Base-by-base conservation (phyloP, 2,113 vertebrate species). In the Pachypanchax playfairii region DNA sequence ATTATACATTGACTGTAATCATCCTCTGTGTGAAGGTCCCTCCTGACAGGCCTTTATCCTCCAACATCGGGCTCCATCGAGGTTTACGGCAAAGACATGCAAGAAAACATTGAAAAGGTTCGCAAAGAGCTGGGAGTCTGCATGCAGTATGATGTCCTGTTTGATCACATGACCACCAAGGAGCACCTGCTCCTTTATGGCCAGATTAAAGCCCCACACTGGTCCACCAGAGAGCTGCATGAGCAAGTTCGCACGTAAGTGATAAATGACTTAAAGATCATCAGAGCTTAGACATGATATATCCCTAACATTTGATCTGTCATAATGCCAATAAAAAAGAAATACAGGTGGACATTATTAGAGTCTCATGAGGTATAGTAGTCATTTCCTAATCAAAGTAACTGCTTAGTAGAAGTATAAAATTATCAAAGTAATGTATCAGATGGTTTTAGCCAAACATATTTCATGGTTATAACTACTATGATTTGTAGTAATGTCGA, bases 131-230 rank as follows among this genome's bases (percentile, higher is more conserved):
- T 99, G 76, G 96, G 97, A 0, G 94, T 99, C 55, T 99, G 97
- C 79, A 98, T 99, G 96, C 97, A 99, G 66, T 96, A 98, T 1
- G 93, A 99, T 0, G 96, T 98, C 59, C 90, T 96, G 55, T 99
- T 98, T 64, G 92, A 95, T 65, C 94, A 97, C 71, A 94, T 99
- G 70, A 98, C 95, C 33, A 89, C 93, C 12, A 94, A 96, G 67
- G 97, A 99, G 25, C 97, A 98, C 76, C 90, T 99, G 29, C 85
- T 96, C 65, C 88, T 99, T 2, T 98, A 99, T 0, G 95, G 95
- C 15, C 93, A 95, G 85, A 95, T 98, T 84, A 98, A 99, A 75
- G 93, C 94, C 25, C 96, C 95, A 15, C 92, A 94, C 5, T 99
- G 95, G 94, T 91, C 90, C 26, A 85, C 62, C 15, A 67, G 84